Base-by-base conservation (phyloP, 2,888 invertebrate species). In the Pristionchus japonicus region DNA sequence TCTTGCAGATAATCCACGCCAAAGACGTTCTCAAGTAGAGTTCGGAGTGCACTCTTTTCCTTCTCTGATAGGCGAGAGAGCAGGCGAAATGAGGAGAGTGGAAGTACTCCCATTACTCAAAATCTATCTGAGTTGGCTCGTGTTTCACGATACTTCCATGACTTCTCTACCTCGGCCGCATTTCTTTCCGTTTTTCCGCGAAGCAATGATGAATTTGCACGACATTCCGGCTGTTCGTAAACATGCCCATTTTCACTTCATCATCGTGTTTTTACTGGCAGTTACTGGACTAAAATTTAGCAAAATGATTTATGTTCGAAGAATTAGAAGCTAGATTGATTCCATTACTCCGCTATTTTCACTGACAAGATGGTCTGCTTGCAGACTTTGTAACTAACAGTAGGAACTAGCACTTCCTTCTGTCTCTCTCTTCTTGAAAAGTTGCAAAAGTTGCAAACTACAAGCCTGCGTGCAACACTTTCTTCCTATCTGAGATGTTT, bases 11-110 rank as follows among this genome's bases (percentile, higher is more conserved):
- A 67, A 67, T 67, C 67, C 67, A 67, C 67, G 15, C 67, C n/a
- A 67, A 67, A 67, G 67, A 67, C 67, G 67, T 67, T 67, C 67
- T 34, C 67, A 34, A 31, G 67, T n/a, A n/a, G n/a, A n/a, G n/a
- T n/a, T n/a, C n/a, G n/a, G n/a, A n/a, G n/a, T n/a, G n/a, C n/a
- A n/a, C n/a, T n/a, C n/a, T n/a, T n/a, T n/a, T n/a, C n/a, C n/a
- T n/a, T n/a, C n/a, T n/a, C n/a, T n/a, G n/a, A n/a, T n/a, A n/a
- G n/a, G n/a, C n/a, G n/a, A n/a, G n/a, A n/a, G n/a, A n/a, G n/a
- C n/a, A n/a, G n/a, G n/a, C n/a, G n/a, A n/a, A n/a, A n/a, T n/a
- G n/a, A n/a, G n/a, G n/a, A n/a, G n/a, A n/a, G n/a, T n/a, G n/a
- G n/a, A n/a, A n/a, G n/a, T 34, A 34, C 31, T 67, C 27, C 67